Percentiles rank a stretch among this genome's conserved stretches.
phyloP scores from a whole-genome alignment of 2,888 invertebrate genomes.

The Cephus nigrinus region DNA sequence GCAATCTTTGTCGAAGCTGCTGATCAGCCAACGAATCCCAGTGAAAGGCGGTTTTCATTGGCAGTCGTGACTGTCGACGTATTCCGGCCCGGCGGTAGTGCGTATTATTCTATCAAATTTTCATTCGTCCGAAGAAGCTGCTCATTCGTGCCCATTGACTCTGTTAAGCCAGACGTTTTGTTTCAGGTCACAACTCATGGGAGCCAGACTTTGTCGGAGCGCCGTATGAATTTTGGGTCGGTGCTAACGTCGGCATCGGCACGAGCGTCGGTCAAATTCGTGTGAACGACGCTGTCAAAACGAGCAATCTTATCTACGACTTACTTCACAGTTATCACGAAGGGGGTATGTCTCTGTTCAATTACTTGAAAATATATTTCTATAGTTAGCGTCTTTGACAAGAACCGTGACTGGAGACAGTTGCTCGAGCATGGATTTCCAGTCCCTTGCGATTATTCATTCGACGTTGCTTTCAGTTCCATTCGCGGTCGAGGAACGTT shows the following conservation, averaged over 20 bases:
- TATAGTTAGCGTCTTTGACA: background rate
- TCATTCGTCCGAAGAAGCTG: constrained; percentile 20
- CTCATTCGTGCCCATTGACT: constrained; percentile 7
- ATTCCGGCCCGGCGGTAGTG: constrained; percentile 67
- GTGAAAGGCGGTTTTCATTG: constrained; percentile 82
- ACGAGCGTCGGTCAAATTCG: constrained; percentile 88
- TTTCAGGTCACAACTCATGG: constrained; percentile 68
- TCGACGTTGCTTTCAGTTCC: constrained; percentile 74
- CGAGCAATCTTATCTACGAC: constrained; percentile 78
- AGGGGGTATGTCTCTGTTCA: constrained; percentile 71
- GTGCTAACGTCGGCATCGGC: constrained; percentile 85
- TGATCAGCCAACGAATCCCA: constrained; percentile 85
- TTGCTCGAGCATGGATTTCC: background rate
- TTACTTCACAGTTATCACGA: constrained; percentile 85
- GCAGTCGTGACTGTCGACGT: constrained; percentile 89
- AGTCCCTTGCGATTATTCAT: background rate
- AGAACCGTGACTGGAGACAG: background rate
- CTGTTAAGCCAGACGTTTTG: background rate
- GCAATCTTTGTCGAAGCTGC: constrained; percentile 86
- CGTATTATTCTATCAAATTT: constrained; percentile 9
- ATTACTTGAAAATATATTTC: background rate
- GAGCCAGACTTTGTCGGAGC: constrained; percentile 84
- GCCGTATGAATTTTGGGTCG: constrained; percentile 92
- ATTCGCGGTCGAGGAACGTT: constrained; percentile 88
- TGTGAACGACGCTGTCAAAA: constrained; percentile 77